These are phyloP conservation scores for Apis florea DNA, from an alignment of 1,140 invertebrate genomes.

Conservation along the genomic window DNA sequence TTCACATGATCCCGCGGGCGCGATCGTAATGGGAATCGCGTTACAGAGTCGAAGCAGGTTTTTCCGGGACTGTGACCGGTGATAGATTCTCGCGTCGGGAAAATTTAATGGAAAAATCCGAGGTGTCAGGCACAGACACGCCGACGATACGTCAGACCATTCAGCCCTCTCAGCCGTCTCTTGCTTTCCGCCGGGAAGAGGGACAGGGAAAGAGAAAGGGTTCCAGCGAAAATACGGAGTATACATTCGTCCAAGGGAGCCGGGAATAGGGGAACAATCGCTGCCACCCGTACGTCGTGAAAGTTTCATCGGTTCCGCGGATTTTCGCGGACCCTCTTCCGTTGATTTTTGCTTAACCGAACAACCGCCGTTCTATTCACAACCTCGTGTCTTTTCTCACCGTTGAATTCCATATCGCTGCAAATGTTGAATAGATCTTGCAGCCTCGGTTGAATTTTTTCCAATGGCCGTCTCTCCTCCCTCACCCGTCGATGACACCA, in stretches of 20 bases:
- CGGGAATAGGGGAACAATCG: conserved; percentile 52
- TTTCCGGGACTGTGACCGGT: conserved; percentile 74
- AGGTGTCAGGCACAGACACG: conserved; percentile 78
- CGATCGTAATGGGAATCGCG: conserved; percentile 76
- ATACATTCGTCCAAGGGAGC: conserved; percentile 46
- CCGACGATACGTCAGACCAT: conserved; percentile 78
- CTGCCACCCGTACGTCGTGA: conserved; percentile 36
- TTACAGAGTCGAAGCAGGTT: conserved; percentile 67
- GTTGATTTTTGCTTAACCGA: conserved; percentile 34
- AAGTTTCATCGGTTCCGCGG: conserved; percentile 20
- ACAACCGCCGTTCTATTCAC: conserved; percentile 20
- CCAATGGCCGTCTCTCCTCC: not conserved
- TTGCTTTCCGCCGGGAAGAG: conserved; percentile 40
- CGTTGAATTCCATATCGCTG: not conserved
- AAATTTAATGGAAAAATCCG: conserved; percentile 81
- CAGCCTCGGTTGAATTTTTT: conserved; percentile 7
- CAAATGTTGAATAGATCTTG: not conserved
- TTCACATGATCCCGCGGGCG: conserved; percentile 64
- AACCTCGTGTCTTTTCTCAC: not conserved
- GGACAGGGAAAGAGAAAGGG: conserved; percentile 33
- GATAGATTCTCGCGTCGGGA: conserved; percentile 78
- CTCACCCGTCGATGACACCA: not conserved
- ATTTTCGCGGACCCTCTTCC: conserved; percentile 1
- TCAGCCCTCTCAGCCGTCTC: conserved; percentile 66
- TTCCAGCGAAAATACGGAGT: conserved; percentile 43